Conservation (phyloP, 2,113 vertebrate species). For the Oostethus manadensis region DNA sequence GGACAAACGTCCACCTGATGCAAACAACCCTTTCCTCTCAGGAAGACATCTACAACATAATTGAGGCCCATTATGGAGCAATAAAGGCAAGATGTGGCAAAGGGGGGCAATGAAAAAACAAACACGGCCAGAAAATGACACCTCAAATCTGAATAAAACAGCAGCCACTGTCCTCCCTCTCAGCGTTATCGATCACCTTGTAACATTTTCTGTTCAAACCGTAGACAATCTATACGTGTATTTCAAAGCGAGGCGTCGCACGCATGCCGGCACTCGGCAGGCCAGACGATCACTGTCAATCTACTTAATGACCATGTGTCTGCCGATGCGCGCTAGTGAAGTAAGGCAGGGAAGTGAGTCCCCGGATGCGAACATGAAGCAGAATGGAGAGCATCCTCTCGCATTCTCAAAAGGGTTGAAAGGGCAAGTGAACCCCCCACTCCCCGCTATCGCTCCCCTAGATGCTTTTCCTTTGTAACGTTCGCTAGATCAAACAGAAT, state of each 20-base stretch:
- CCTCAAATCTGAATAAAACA: not conserved
- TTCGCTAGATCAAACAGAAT: slow-evolving; percentile 65
- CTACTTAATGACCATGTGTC: slow-evolving; percentile 69
- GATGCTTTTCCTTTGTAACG: slow-evolving; percentile 57
- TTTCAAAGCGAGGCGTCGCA: slow-evolving; percentile 58
- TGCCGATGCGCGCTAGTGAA: slow-evolving; percentile 59
- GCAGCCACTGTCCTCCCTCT: slow-evolving; percentile 49
- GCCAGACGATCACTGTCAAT: slow-evolving; percentile 70
- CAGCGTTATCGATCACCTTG: slow-evolving; percentile 68
- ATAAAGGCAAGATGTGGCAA: not conserved
- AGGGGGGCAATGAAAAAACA: not conserved
- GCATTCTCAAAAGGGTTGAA: slow-evolving; percentile 55
- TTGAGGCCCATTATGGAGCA: too few species aligned
- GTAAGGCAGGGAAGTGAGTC: slow-evolving; percentile 23
- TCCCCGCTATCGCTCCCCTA: slow-evolving; percentile 42
- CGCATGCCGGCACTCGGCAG: slow-evolving; percentile 54
- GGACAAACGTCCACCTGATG: too few species aligned
- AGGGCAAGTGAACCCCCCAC: slow-evolving; percentile 51
- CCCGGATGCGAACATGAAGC: slow-evolving; percentile 58
- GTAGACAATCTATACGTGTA: slow-evolving; percentile 71
- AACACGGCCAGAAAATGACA: not conserved
- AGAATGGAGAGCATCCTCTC: slow-evolving; percentile 54
- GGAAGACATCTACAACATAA: too few species aligned
- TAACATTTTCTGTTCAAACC: slow-evolving; percentile 69
- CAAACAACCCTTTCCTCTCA: too few species aligned